These are phyloP conservation scores for Harpegnathos saltator DNA, from an alignment of 1,140 invertebrate species.

Conservation along the genomic window DNA sequence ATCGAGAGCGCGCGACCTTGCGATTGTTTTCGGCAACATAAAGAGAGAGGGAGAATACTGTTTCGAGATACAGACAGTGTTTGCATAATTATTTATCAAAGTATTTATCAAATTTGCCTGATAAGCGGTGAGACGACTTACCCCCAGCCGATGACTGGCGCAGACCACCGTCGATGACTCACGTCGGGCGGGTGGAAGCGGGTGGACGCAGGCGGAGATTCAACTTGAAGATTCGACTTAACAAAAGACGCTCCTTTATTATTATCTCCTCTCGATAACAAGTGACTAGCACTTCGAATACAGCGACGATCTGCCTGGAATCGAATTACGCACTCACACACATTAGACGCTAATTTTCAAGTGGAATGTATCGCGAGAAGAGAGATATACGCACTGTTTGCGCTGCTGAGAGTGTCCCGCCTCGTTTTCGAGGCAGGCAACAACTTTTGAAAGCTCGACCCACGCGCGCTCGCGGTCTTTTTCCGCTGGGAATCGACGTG, in stretches of 20 bases:
- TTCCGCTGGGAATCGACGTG: conserved; percentile 6
- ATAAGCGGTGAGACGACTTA: not conserved
- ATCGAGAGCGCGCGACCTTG: too few species aligned
- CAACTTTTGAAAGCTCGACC: not conserved
- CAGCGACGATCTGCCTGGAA: conserved; percentile 74
- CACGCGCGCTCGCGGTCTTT: not conserved
- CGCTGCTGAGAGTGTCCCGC: not conserved
- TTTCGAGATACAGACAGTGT: not conserved
- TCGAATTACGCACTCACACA: conserved; percentile 63
- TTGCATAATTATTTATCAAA: not conserved
- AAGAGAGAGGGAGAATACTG: not conserved
- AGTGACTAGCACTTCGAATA: conserved; percentile 85
- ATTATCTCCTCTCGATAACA: conserved; percentile 79
- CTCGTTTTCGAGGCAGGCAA: not conserved
- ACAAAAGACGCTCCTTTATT: conserved; percentile 79
- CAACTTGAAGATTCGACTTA: conserved; percentile 60
- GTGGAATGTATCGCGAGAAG: conserved; percentile 74
- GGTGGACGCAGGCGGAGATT: not conserved
- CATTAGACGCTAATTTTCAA: conserved; percentile 60
- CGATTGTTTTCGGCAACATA: not conserved
- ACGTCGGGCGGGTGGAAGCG: not conserved
- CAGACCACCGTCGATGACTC: conserved; percentile 1
- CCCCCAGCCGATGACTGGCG: not conserved
- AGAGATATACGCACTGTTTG: conserved; percentile 9
- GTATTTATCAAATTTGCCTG: not conserved